Evolutionary conservation across 2,888 invertebrate genomes (phyloP).

Genomic region (Mamestra brassicae): DNA sequence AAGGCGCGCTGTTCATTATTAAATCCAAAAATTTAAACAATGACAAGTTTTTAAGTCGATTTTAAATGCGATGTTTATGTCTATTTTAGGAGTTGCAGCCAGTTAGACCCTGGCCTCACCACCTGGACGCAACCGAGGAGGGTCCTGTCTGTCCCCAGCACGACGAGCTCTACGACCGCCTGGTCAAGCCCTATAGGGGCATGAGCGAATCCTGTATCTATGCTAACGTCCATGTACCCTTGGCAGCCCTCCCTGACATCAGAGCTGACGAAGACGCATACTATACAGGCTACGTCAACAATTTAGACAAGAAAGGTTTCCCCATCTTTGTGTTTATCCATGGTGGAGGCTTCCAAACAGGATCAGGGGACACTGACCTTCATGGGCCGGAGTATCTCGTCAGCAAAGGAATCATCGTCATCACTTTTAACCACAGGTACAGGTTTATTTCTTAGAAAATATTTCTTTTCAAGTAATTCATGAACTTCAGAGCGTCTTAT

Average conservation of each 20-base stretch:
- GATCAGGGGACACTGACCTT: conserved; percentile 68
- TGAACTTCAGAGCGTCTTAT: neutral
- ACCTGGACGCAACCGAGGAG: conserved; percentile 88
- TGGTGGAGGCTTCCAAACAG: conserved; percentile 77
- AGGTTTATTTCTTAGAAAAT: neutral
- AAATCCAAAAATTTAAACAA: neutral
- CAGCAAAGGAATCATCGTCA: conserved; percentile 69
- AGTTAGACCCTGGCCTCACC: conserved; percentile 82
- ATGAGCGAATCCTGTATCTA: conserved; percentile 73
- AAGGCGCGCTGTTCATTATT: conserved; percentile 37
- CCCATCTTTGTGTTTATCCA: conserved; percentile 83
- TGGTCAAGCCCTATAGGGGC: conserved; percentile 55
- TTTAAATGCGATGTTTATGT: neutral
- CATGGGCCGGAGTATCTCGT: conserved; percentile 75
- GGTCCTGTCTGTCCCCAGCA: conserved; percentile 90
- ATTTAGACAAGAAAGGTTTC: conserved; percentile 50
- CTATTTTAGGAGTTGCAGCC: conserved; percentile 65
- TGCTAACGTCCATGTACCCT: conserved; percentile 72
- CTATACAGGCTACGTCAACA: conserved; percentile 24
- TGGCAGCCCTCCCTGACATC: conserved; percentile 28
- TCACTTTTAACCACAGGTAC: conserved; percentile 76
- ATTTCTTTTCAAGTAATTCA: neutral
- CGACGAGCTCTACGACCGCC: conserved; percentile 71
- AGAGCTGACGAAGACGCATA: conserved; percentile 20
- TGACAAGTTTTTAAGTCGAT: no score